These are phyloP conservation scores for Quadroppia sp. DNA, from an alignment of 2,888 invertebrate species.

Conservation along the genomic window DNA sequence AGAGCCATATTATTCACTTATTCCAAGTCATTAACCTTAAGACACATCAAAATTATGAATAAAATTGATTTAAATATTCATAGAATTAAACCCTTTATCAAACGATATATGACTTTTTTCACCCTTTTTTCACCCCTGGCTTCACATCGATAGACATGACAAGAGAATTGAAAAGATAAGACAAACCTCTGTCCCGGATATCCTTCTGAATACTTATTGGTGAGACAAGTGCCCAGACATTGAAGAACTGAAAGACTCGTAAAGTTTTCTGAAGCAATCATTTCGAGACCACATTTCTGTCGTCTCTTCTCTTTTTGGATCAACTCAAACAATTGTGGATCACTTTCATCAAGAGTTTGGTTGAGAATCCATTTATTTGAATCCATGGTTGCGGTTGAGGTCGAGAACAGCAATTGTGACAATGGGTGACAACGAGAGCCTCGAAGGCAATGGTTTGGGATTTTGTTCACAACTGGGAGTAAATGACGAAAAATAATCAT, in stretches of 20 bases:
- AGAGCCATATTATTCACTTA: too few relatives aligned
- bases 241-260: slow-evolving; percentile 32
- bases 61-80: too few relatives aligned
- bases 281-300: slow-evolving; percentile 78
- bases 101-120: too few relatives aligned
- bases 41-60: too few relatives aligned
- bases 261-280: slow-evolving; percentile 82
- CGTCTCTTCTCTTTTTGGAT: slow-evolving; percentile 80
- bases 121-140: too few relatives aligned
- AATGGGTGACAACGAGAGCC: background rate
- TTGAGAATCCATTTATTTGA: slow-evolving; percentile 7
- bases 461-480: background rate
- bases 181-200: slow-evolving; percentile 47
- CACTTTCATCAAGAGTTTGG: slow-evolving; percentile 59
- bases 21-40: too few relatives aligned
- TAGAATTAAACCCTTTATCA: too few relatives aligned
- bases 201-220: slow-evolving; percentile 61
- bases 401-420: background rate
- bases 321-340: slow-evolving; percentile 77
- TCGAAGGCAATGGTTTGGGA: background rate
- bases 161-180: too few relatives aligned
- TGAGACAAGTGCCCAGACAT: slow-evolving; percentile 57
- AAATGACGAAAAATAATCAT: slow-evolving; percentile 2
- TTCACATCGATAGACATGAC: too few relatives aligned
- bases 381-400: background rate